Conservation (phyloP, 2,888 invertebrate genomes). For the Molanna angustata region DNA sequence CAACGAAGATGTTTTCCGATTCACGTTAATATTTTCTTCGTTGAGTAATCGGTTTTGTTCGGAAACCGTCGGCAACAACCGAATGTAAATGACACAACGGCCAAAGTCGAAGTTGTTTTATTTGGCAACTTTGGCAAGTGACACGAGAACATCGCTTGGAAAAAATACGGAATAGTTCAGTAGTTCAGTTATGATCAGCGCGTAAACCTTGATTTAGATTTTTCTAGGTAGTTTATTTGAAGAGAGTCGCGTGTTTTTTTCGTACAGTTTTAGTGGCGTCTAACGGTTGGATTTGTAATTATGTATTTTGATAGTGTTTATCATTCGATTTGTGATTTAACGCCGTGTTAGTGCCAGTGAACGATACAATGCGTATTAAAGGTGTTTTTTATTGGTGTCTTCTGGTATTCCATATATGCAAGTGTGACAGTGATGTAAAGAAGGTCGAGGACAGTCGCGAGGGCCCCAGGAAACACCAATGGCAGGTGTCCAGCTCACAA, state of each 20-base stretch:
- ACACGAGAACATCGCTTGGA: constrained; percentile 7
- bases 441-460: constrained; percentile 18
- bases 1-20: no score
- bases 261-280: constrained; percentile 17
- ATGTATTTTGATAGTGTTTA: constrained; percentile 17
- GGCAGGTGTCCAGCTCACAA: constrained; percentile 17
- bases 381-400: constrained; percentile 52
- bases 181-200: constrained; percentile 5
- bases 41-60: no score
- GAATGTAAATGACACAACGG: no score
- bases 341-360: constrained; percentile 17
- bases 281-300: constrained; percentile 9
- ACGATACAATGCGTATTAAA: constrained; percentile 23
- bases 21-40: no score
- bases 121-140: constrained; percentile 17
- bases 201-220: constrained; percentile 26
- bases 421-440: constrained; percentile 49
- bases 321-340: constrained; percentile 14
- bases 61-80: no score
- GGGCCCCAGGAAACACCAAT: constrained; percentile 14
- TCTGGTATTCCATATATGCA: constrained; percentile 51
- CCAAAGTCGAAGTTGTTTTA: neutral
- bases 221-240: constrained; percentile 25
- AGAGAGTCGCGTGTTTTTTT: constrained; percentile 19
- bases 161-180: constrained; percentile 17